Percentiles rank a stretch among this genome's conserved stretches.
These are phyloP conservation scores for Brachyhypopomus occidentalis DNA, from an alignment of 2,113 vertebrate genomes.

Conservation along the genomic window DNA sequence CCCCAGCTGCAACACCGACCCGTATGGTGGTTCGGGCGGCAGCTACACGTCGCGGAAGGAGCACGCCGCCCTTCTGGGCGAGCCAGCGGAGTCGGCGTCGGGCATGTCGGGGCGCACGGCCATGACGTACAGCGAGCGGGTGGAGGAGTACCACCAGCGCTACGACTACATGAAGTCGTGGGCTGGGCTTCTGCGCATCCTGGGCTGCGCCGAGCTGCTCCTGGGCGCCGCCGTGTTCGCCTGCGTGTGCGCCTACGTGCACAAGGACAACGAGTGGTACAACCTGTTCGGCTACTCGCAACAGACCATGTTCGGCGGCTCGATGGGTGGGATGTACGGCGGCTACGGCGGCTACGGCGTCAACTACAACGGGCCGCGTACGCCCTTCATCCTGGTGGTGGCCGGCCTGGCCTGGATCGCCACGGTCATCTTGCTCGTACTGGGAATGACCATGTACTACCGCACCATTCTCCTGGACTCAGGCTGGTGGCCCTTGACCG, in stretches of 20 bases:
- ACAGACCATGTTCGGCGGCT: conserved; percentile 73
- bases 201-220: conserved; percentile 83
- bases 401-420: conserved; percentile 85
- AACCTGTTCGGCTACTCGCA: conserved; percentile 87
- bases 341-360: conserved; percentile 69
- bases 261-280: conserved; percentile 97
- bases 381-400: conserved; percentile 86
- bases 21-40: conserved; percentile 74
- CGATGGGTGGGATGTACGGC: conserved; percentile 61
- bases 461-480: conserved; percentile 91
- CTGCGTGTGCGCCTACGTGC: conserved; percentile 91
- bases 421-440: conserved; percentile 84
- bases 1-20: conserved; percentile 72
- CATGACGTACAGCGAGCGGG: conserved; percentile 81
- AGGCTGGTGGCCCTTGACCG: conserved; percentile 92
- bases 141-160: conserved; percentile 81
- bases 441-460: conserved; percentile 94
- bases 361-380: conserved; percentile 87
- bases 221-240: conserved; percentile 89
- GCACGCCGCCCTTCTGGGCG: conserved; percentile 76
- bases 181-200: conserved; percentile 88
- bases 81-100: conserved; percentile 71
- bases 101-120: conserved; percentile 68
- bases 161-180: conserved; percentile 97
- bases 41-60: conserved; percentile 75